Conservation (phyloP, 2,888 invertebrate genomes). For the Macrosoma leucophasiata region DNA sequence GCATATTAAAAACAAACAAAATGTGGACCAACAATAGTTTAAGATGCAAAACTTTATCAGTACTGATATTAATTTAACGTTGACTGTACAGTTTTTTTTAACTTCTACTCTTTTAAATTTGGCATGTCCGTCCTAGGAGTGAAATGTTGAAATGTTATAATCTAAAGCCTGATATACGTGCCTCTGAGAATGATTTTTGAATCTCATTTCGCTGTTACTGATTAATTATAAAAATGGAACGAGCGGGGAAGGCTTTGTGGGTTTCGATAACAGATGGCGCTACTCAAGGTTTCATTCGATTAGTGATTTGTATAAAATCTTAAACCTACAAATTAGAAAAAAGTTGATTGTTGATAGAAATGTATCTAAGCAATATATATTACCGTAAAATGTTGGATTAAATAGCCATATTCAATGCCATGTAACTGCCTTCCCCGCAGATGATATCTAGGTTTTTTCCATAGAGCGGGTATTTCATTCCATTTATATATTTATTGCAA, state of each 20-base stretch:
- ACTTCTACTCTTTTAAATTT: slow-evolving; percentile 30
- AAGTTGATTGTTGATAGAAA: too few relatives aligned
- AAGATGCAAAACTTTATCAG: slow-evolving; percentile 9
- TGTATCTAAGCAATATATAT: too few relatives aligned
- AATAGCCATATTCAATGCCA: slow-evolving; percentile 21
- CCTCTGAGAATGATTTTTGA: slow-evolving; percentile 50
- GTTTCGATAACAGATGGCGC: slow-evolving; percentile 21
- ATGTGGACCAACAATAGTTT: too few relatives aligned
- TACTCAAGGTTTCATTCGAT: slow-evolving; percentile 6
- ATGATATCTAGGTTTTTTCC: slow-evolving; percentile 10
- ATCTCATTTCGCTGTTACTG: slow-evolving; percentile 46
- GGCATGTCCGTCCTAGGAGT: slow-evolving; percentile 66
- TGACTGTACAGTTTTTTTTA: slow-evolving; percentile 24
- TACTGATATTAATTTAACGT: slow-evolving; percentile 20
- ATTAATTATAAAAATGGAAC: slow-evolving; percentile 17
- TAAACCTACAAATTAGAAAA: too few relatives aligned
- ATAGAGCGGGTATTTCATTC: slow-evolving; percentile 50
- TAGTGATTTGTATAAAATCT: neutral
- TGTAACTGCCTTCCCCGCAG: slow-evolving; percentile 14
- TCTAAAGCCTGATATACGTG: slow-evolving; percentile 63
- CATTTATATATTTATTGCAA: slow-evolving; percentile 33
- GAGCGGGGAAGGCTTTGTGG: slow-evolving; percentile 14
- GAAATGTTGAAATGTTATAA: slow-evolving; percentile 35
- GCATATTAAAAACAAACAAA: too few relatives aligned
- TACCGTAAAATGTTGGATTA: too few relatives aligned